Evolutionary conservation across 2,113 vertebrate genomes (phyloP), one percentile per base, ranked within the genome.

Genomic region (Glaucomys volans): DNA sequence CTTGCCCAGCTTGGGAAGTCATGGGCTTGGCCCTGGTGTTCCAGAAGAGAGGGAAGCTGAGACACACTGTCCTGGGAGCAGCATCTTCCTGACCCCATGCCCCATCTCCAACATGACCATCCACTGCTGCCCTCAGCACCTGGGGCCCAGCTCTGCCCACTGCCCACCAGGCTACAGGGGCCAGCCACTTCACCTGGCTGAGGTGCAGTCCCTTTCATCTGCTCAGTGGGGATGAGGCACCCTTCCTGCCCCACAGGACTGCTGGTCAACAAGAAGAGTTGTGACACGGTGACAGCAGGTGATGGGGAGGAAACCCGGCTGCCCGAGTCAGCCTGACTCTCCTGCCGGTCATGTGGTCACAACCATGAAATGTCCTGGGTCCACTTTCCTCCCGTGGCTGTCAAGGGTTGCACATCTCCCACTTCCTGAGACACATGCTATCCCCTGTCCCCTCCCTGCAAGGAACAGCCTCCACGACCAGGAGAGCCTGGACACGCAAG

Each of bases 201-300:
- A 82, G 50, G 54, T 71, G 95, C 86, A 11, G 75, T 84, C 72
- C 90, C 84, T 54, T 86, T 83, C 32, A 64, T 71, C 82, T 88
- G 59, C 62, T 54, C 47, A 17, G 9, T 57, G 84, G 40, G n/a
- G 17, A n/a, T 40, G 42, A 91, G 64, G 40, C 20, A 22, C 67
- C 37, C 52, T 11, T 47, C 57, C 88, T 62, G 9, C 30, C 54
- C 47, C 6, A 1, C 57, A 14, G n/a, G 67, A 8, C 83, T 62
- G 59, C 66, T 1, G 0, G 17, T 35, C 42, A 37, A 5, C 3
- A 37, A 42, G 35, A 40, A 81, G 50, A 80, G 2, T 67, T 13
- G 16, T 42, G 85, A 32, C 74, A 17, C 12, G 20, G 8, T 4
- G 8, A 80, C 14, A 2, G 54, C 18, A 2, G 14, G 18, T 28